A percentile compares a stretch with the other conserved stretches of the same genome.
phyloP scores from a whole-genome alignment of 2,113 vertebrate genomes.

The Elachura formosa region DNA sequence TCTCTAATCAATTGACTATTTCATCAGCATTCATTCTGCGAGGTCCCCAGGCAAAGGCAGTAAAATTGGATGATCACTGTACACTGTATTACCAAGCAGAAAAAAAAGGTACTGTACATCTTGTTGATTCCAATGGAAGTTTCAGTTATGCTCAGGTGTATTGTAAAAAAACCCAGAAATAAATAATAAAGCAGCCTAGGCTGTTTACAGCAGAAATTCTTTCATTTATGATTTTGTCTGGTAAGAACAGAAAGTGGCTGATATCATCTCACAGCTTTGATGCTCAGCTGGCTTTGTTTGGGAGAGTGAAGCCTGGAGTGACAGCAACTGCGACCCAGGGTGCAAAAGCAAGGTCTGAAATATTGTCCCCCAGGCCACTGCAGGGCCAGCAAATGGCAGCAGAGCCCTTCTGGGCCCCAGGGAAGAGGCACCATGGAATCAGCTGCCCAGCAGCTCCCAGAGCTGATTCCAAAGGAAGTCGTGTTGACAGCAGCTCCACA shows the following conservation, averaged over 20 bases:
- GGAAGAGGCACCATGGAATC: background rate
- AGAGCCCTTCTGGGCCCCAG: background rate
- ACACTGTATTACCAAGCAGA: background rate
- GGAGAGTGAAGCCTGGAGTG: background rate
- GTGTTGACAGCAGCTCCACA: background rate
- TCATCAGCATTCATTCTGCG: background rate
- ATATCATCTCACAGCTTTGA: background rate
- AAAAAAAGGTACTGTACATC: background rate
- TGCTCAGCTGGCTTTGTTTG: background rate
- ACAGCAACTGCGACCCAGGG: background rate
- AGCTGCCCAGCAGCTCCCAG: background rate
- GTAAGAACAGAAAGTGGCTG: background rate
- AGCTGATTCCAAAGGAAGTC: background rate
- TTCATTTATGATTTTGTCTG: background rate
- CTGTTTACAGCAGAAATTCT: background rate
- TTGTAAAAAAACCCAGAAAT: background rate
- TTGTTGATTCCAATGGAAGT: background rate
- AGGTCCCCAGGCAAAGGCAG: conserved; percentile 28
- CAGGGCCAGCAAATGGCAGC: background rate
- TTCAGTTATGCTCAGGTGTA: background rate
- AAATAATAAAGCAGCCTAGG: background rate
- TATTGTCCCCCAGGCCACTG: background rate
- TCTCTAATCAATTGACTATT: conserved; percentile 58
- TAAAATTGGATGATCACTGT: conserved; percentile 30
- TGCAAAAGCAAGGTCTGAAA: background rate